phyloP scores from a whole-genome alignment of 2,113 vertebrate genomes.

The Crotalus horridus region DNA sequence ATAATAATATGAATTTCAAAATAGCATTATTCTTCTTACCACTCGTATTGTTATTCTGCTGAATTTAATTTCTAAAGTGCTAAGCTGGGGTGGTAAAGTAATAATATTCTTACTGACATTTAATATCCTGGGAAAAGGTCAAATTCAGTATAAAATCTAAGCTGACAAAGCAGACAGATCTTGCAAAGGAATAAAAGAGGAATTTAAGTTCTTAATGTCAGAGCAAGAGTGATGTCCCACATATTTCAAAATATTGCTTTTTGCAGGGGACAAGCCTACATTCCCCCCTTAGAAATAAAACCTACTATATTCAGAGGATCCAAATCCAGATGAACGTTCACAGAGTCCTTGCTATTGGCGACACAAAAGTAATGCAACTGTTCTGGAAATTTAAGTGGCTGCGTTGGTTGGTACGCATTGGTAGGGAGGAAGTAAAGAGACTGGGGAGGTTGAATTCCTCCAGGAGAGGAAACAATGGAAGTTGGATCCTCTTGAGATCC shows the following conservation, averaged over 20 bases:
- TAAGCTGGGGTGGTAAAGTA: slow-evolving; percentile 18
- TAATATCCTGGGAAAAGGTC: slow-evolving; percentile 11
- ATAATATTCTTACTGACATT: slow-evolving; percentile 26
- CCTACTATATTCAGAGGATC: not conserved
- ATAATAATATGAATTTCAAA: not conserved
- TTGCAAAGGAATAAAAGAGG: not conserved
- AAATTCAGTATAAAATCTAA: slow-evolving; percentile 16
- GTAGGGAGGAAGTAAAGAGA: no score
- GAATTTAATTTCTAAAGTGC: slow-evolving; percentile 15
- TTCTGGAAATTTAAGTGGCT: not conserved
- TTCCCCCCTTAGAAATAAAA: not conserved
- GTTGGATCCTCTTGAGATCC: not conserved
- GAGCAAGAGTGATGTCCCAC: not conserved
- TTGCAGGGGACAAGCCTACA: not conserved
- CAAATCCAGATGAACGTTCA: not conserved
- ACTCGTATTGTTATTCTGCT: not conserved
- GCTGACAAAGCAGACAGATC: not conserved
- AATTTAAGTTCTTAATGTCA: not conserved
- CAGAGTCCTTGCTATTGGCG: not conserved
- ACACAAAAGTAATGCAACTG: not conserved
- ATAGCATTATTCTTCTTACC: not conserved
- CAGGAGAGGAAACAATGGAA: not conserved
- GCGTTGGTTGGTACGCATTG: not conserved
- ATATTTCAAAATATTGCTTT: not conserved
- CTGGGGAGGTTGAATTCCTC: not conserved